Conservation (phyloP, 2,797 vertebrate genomes). For the Mus spretus region DNA sequence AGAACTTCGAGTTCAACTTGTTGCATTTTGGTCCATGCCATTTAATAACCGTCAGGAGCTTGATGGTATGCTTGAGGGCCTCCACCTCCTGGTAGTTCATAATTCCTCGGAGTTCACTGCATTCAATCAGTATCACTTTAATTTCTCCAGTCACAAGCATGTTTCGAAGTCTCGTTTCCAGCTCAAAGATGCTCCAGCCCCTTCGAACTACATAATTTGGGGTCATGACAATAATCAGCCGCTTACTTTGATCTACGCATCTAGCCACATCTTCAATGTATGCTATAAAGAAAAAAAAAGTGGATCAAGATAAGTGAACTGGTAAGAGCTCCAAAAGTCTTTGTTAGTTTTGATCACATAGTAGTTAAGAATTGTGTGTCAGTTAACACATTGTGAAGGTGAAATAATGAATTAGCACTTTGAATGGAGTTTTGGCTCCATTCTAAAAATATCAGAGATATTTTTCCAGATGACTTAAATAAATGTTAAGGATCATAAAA, state of each 20-base stretch:
- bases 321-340: neutral
- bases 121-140: slow-evolving; percentile 99
- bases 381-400: slow-evolving; percentile 46
- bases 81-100: slow-evolving; percentile 99
- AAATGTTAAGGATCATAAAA: slow-evolving; percentile 56
- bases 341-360: neutral
- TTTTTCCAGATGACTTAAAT: slow-evolving; percentile 48
- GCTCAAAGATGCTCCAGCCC: slow-evolving; percentile 99
- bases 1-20: slow-evolving; percentile 99
- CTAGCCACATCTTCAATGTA: slow-evolving; percentile 99
- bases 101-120: slow-evolving; percentile 97
- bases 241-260: slow-evolving; percentile 99
- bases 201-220: slow-evolving; percentile 98
- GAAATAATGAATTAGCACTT: slow-evolving; percentile 3
- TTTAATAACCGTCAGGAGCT: slow-evolving; percentile 98
- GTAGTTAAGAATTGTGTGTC: slow-evolving; percentile 1
- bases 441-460: slow-evolving; percentile 41
- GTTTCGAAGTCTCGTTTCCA: slow-evolving; percentile 98
- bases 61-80: slow-evolving; percentile 98
- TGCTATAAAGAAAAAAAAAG: slow-evolving; percentile 90
- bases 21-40: slow-evolving; percentile 98
- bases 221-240: slow-evolving; percentile 99
- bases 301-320: slow-evolving; percentile 73
- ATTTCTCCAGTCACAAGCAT: slow-evolving; percentile 98
- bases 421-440: neutral